A percentile compares a stretch with the other conserved stretches of the same genome.
Conservation (phyloP, 2,888 invertebrate species). For the Machimus atricapillus region DNA sequence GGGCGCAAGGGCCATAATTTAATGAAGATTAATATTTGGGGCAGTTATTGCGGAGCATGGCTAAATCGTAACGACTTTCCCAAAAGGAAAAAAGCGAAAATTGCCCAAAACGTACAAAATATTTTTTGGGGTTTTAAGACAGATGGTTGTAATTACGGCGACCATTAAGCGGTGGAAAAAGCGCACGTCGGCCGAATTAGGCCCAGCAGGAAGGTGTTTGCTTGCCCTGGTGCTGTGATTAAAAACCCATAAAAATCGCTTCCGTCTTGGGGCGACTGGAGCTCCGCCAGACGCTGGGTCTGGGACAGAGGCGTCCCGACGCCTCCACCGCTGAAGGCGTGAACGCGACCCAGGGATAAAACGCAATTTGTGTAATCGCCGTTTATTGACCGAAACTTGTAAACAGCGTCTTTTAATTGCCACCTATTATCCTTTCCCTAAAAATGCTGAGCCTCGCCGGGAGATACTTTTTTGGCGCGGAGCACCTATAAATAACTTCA, state of each 20-base stretch:
- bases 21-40: slow-evolving; percentile 8
- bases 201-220: slow-evolving; percentile 8
- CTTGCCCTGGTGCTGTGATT: background rate
- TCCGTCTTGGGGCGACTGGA: background rate
- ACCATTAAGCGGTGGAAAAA: background rate
- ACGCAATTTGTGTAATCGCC: slow-evolving; percentile 28
- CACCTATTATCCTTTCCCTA: slow-evolving; percentile 28
- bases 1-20: background rate
- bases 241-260: slow-evolving; percentile 15
- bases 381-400: slow-evolving; percentile 42
- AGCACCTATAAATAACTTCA: slow-evolving; percentile 37
- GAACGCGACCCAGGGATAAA: background rate
- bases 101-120: background rate
- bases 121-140: background rate
- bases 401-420: slow-evolving; percentile 42
- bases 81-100: background rate
- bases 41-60: background rate
- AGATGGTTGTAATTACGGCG: slow-evolving; percentile 23
- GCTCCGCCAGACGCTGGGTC: background rate
- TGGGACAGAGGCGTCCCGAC: too few species aligned
- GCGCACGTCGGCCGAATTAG: background rate
- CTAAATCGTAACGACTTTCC: background rate
- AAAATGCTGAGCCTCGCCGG: slow-evolving; percentile 7
- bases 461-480: background rate
- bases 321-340: background rate